Evolutionary conservation across 2,113 vertebrate species (phyloP), one percentile per base, ranked within the genome.

Genomic region (Antechinus stuartii): DNA sequence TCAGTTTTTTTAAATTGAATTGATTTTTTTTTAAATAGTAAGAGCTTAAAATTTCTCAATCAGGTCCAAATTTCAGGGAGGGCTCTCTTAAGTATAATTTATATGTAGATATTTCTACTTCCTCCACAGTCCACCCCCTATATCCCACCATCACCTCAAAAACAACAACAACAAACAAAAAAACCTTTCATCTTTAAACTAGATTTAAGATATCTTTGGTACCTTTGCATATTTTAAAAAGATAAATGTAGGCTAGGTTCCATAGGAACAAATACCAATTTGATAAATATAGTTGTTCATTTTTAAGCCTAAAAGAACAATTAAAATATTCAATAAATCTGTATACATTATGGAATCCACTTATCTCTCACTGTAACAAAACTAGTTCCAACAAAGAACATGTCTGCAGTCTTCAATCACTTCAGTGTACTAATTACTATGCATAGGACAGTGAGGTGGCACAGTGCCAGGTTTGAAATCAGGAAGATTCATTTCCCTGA

Each of bases 241-340:
- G 26, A 91, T 0, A 52, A 92, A 91, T 95, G 14, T 24, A 47
- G 1, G 25, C n/a, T 95, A 46, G 19, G 30, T 89, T 94, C 94
- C 24, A 94, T 16, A 95, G 19, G 42, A 90, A 68, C n/a, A 76
- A 68, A 35, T 35, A 90, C 10, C 90, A 91, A 95, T 46, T 89
- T 90, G 50, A 27, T 76, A 93, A 95, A 16, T 91, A 49, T 11
- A 23, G 89, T 16, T 8, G 8, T 56, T 92, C 89, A 26, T 92
- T 94, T 95, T 92, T n/a, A 94, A 93, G 14, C 47, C 24, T 92
- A 94, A 95, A 95, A 54, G 54, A 90, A 96, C 1, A 96, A 92
- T 68, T 68, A 68, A 84, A 76, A 76, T 42, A 76, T 76, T 76
- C 68, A 76, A 42, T 68, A 76, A n/a, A 76, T 6, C 35, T 76